A percentile compares a stretch with the other conserved stretches of the same genome.
These are phyloP conservation scores for Astreopora myriophthalma DNA, from an alignment of 64 coral and sea anemone species.

Conservation along the genomic window DNA sequence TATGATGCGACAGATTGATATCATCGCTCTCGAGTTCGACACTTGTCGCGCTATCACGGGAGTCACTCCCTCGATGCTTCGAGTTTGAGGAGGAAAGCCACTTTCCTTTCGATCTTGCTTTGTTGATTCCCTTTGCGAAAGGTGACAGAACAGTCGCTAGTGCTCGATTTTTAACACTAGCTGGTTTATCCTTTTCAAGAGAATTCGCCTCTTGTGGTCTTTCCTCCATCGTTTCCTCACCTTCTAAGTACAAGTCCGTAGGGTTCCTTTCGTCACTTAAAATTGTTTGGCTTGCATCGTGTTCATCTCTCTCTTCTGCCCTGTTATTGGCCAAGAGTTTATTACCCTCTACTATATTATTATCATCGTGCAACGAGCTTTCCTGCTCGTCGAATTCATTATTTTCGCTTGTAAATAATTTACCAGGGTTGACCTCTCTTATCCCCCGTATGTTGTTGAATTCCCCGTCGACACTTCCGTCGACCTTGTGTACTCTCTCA, in stretches of 20 bases:
- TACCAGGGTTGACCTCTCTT: constrained; percentile 29
- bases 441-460: constrained; percentile 33
- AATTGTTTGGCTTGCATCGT: constrained; percentile 31
- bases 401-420: constrained; percentile 75
- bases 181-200: background rate
- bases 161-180: constrained; percentile 16
- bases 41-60: constrained; percentile 12
- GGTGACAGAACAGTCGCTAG: constrained; percentile 12
- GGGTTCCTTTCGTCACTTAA: background rate
- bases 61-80: constrained; percentile 3
- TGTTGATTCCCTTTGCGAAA: constrained; percentile 20
- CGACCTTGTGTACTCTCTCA: background rate
- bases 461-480: constrained; percentile 58
- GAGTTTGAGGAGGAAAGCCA: background rate
- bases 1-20: background rate
- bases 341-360: constrained; percentile 39
- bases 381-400: constrained; percentile 62
- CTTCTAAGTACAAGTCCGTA: background rate
- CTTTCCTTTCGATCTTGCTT: constrained; percentile 11
- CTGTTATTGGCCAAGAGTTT: constrained; percentile 43
- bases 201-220: background rate
- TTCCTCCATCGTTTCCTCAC: background rate
- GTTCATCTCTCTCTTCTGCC: constrained; percentile 4
- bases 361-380: constrained; percentile 24
- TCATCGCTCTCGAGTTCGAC: background rate